Conservation (phyloP, 2,797 vertebrate genomes). For the Sebastes taczanowskii region DNA sequence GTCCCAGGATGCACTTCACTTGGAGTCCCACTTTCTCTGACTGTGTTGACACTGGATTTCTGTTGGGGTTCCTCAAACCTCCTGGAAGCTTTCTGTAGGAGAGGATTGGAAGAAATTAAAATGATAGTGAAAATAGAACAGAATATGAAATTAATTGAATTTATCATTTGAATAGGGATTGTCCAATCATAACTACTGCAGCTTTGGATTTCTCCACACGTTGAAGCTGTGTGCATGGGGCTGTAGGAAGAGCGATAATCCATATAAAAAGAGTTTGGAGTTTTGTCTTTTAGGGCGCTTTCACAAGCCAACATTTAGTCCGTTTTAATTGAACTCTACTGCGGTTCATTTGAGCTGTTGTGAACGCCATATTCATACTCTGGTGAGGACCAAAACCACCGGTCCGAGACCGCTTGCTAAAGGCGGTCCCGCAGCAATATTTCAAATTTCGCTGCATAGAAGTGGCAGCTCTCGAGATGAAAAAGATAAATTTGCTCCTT, state of each 20-base stretch:
- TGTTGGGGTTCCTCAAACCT: not conserved
- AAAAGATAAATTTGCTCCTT: too few relatives aligned
- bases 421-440: too few relatives aligned
- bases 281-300: not conserved
- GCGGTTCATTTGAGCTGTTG: too few relatives aligned
- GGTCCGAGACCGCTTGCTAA: too few relatives aligned
- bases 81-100: not conserved
- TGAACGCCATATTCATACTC: too few relatives aligned
- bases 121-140: not conserved
- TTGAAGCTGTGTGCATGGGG: too few relatives aligned
- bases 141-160: not conserved
- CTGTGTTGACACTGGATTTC: not conserved
- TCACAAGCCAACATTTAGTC: too few relatives aligned
- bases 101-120: not conserved
- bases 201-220: not conserved
- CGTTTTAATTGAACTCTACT: fast-evolving
- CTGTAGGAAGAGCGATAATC: not conserved
- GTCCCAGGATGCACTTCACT: not conserved
- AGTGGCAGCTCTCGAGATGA: too few relatives aligned
- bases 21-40: not conserved
- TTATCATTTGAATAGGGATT: not conserved
- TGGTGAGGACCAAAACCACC: too few relatives aligned
- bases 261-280: not conserved
- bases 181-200: too few relatives aligned
- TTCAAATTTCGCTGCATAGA: too few relatives aligned